Percentiles rank a stretch among this genome's conserved stretches.
These are phyloP conservation scores for Isoperla grammatica DNA, from an alignment of 2,888 invertebrate genomes.

Conservation along the genomic window DNA sequence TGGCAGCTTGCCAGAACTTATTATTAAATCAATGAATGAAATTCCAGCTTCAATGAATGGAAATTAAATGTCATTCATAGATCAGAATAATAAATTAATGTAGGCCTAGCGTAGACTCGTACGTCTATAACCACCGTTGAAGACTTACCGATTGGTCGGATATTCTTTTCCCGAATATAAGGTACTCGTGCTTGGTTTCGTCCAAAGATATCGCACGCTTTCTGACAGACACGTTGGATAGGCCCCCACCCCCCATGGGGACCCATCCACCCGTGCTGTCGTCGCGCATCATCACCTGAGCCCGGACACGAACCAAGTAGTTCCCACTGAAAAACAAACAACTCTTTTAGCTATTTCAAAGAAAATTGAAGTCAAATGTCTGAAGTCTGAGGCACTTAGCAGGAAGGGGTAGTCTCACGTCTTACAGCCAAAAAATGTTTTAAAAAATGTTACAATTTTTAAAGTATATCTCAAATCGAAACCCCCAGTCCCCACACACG, in stretches of 20 bases:
- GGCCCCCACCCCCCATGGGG: slow-evolving; percentile 88
- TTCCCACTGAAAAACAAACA: slow-evolving; percentile 61
- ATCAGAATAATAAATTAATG: too few relatives aligned
- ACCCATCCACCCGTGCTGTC: slow-evolving; percentile 96
- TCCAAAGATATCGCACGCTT: slow-evolving; percentile 52
- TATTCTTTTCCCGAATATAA: slow-evolving; percentile 88
- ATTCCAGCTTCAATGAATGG: background rate
- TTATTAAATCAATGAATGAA: too few relatives aligned
- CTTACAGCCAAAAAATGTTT: too few relatives aligned
- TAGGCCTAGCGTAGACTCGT: background rate
- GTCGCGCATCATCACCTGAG: slow-evolving; percentile 98
- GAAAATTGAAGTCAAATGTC: too few relatives aligned
- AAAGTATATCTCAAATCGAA: too few relatives aligned
- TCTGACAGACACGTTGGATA: slow-evolving; percentile 88
- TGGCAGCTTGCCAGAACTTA: too few relatives aligned
- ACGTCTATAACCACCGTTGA: background rate
- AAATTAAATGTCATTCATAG: slow-evolving; percentile 10
- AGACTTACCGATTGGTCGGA: slow-evolving; percentile 81
- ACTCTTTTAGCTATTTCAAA: too few relatives aligned
- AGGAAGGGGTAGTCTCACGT: too few relatives aligned
- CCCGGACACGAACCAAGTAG: slow-evolving; percentile 93
- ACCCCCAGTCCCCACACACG: too few relatives aligned
- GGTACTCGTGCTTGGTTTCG: slow-evolving; percentile 76
- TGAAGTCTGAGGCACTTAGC: too few relatives aligned
- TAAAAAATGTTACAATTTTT: too few relatives aligned